A percentile compares a stretch with the other conserved stretches of the same genome.
Conservation (phyloP, 2,113 vertebrate species). For the Anhinga rufa region DNA sequence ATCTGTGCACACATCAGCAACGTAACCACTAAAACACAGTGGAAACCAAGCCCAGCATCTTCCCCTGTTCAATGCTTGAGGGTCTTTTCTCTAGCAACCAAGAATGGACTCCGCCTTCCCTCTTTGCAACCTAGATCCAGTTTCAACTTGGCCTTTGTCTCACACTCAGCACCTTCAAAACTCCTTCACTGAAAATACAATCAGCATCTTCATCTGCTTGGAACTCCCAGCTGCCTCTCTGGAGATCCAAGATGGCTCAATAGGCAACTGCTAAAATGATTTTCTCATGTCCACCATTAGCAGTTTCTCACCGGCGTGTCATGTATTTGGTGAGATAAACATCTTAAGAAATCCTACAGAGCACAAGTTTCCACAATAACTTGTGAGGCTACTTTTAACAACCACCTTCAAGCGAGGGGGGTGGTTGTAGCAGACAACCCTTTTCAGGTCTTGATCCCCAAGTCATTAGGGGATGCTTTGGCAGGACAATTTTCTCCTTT, state of each 20-base stretch:
- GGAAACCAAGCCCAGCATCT: not conserved
- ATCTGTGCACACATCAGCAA: not conserved
- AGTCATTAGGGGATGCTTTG: not conserved
- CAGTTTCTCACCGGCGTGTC: not conserved
- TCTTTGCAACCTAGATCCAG: not conserved
- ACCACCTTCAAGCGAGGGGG: accelerated
- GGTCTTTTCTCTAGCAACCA: not conserved
- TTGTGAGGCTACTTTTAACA: not conserved
- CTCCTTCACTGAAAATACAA: not conserved
- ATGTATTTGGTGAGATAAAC: not conserved
- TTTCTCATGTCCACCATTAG: not conserved
- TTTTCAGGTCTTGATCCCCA: not conserved
- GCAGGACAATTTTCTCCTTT: not conserved
- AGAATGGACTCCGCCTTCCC: not conserved
- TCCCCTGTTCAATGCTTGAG: not conserved
- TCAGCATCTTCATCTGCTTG: not conserved
- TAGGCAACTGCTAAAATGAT: not conserved
- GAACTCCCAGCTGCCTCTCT: not conserved
- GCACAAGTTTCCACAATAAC: not conserved
- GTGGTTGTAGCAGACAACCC: not conserved
- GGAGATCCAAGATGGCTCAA: not conserved
- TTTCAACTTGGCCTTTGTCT: not conserved
- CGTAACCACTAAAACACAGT: accelerated
- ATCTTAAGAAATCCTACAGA: not conserved
- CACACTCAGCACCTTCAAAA: not conserved